Percentiles rank a stretch among this genome's conserved stretches.
These are phyloP conservation scores for Zelleria hepariella DNA, from an alignment of 2,888 invertebrate species.

Conservation along the genomic window DNA sequence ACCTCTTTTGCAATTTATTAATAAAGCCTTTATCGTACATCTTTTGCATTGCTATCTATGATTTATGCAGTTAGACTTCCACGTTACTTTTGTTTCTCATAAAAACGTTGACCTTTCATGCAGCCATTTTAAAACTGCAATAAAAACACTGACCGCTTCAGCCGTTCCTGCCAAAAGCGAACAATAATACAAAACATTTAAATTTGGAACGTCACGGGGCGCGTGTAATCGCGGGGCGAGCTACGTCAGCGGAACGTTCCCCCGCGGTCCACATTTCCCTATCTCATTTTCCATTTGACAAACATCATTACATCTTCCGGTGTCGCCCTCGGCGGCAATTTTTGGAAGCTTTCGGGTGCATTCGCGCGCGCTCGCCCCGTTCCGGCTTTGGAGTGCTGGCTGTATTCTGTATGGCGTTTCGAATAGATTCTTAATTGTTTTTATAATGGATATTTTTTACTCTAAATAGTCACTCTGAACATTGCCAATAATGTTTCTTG, in stretches of 20 bases:
- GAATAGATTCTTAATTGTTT: no score
- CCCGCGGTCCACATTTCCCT: conserved; percentile 63
- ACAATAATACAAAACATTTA: not conserved
- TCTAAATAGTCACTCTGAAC: no score
- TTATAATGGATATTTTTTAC: no score
- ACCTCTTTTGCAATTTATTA: no score
- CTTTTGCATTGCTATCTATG: no score
- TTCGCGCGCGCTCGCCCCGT: conserved; percentile 40
- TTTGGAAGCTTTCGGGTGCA: conserved; percentile 45
- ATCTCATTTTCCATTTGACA: conserved; percentile 73
- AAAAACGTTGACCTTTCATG: no score
- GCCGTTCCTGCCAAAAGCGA: not conserved
- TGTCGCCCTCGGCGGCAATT: conserved; percentile 46
- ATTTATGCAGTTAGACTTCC: no score
- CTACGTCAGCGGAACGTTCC: conserved; percentile 51
- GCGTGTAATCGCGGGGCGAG: conserved; percentile 20
- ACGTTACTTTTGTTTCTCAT: no score
- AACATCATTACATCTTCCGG: conserved; percentile 70
- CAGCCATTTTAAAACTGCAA: not conserved
- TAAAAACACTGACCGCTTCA: not conserved
- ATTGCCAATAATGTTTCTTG: no score
- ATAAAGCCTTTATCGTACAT: no score
- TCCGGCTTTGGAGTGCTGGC: conserved; percentile 22
- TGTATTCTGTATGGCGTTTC: no score
- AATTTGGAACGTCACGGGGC: conserved; percentile 15